Conservation (phyloP, 2,888 invertebrate genomes). For the Linyphia triangularis region DNA sequence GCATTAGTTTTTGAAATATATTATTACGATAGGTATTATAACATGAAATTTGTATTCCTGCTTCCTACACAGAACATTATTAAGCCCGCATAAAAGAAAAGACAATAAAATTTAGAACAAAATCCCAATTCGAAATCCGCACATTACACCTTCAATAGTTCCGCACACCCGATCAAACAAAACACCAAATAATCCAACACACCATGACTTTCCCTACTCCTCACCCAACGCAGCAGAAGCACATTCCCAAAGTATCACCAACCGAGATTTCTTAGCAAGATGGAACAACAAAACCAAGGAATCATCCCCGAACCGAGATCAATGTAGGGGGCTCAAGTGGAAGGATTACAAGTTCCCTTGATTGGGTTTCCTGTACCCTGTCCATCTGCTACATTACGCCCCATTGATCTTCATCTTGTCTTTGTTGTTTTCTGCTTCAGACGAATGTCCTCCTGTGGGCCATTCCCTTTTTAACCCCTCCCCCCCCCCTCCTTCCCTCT, state of each 20-base stretch:
- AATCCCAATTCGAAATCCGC: too few species aligned
- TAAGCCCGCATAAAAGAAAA: too few species aligned
- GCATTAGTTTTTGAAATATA: too few species aligned
- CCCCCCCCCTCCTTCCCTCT: too few species aligned
- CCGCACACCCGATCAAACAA: too few species aligned
- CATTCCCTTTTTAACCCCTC: too few species aligned
- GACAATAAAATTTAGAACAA: too few species aligned
- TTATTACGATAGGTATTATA: too few species aligned
- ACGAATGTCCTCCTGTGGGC: too few species aligned
- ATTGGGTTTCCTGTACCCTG: conserved; percentile 38
- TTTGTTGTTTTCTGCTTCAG: background rate
- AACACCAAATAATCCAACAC: background rate
- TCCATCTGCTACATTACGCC: conserved; percentile 23
- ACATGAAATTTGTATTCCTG: too few species aligned
- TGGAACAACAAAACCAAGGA: background rate
- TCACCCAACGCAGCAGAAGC: background rate
- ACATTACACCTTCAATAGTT: too few species aligned
- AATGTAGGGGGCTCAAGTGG: conserved; percentile 3
- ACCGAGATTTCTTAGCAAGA: background rate
- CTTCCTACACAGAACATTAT: too few species aligned
- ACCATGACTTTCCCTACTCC: background rate
- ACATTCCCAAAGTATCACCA: background rate
- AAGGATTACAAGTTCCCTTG: conserved; percentile 56
- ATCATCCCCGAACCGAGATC: background rate
- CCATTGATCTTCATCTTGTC: conserved; percentile 45